phyloP scores from a whole-genome alignment of 2,113 vertebrate species.

The Uria lomvia region DNA sequence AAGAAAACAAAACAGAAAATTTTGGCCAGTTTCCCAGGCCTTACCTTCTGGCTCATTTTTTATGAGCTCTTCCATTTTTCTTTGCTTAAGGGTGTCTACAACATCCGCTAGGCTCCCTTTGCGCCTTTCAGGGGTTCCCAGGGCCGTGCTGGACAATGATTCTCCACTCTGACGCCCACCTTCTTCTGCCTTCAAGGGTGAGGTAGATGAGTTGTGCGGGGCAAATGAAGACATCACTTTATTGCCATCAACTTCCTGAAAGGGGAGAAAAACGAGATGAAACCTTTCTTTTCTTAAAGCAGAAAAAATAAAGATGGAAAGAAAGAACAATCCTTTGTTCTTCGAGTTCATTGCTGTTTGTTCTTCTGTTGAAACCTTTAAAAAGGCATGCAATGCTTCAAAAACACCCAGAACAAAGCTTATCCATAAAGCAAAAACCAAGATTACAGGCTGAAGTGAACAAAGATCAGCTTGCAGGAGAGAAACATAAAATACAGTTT shows the following conservation, averaged over 20 bases:
- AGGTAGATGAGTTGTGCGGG: slow-evolving; percentile 97
- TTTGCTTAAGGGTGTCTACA: slow-evolving; percentile 97
- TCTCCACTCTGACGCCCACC: slow-evolving; percentile 88
- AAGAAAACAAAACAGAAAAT: neutral
- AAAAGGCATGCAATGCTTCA: slow-evolving; percentile 37
- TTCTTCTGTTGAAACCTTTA: slow-evolving; percentile 44
- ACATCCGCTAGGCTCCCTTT: slow-evolving; percentile 98
- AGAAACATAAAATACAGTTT: slow-evolving; percentile 48
- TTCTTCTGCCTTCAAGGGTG: slow-evolving; percentile 94
- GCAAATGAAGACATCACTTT: slow-evolving; percentile 94
- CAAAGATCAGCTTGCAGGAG: slow-evolving; percentile 44
- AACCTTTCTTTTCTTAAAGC: slow-evolving; percentile 5
- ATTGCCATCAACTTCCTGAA: slow-evolving; percentile 91
- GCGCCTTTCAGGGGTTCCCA: slow-evolving; percentile 94
- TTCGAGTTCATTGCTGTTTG: slow-evolving; percentile 30
- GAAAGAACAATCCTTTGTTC: slow-evolving; percentile 17
- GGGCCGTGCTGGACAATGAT: slow-evolving; percentile 77
- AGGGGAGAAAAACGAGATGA: slow-evolving; percentile 37
- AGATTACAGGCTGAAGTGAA: slow-evolving; percentile 47
- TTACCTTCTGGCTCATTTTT: slow-evolving; percentile 99
- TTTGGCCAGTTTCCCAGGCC: slow-evolving; percentile 16
- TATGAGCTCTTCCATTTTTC: slow-evolving; percentile 99
- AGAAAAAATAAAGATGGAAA: neutral
- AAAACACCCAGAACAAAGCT: slow-evolving; percentile 62
- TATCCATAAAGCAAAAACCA: slow-evolving; percentile 46